Evolutionary conservation across 2,113 vertebrate species (phyloP), one percentile per base, ranked within the genome.

Genomic region (Macquaria ambigua): DNA sequence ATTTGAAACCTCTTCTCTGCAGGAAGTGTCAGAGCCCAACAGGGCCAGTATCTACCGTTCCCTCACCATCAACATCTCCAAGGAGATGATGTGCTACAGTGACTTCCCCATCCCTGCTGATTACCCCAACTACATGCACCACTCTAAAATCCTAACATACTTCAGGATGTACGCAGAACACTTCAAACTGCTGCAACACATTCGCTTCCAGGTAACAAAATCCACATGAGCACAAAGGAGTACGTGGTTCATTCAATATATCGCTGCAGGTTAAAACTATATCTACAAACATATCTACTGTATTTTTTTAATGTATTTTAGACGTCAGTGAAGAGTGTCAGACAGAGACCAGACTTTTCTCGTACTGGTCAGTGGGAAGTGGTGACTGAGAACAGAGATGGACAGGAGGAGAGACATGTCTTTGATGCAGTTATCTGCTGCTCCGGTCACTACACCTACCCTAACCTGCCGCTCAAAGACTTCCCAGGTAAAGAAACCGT

Each of bases 21-120:
- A 95, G 94, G 94, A 95, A 34, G 91, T 93, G 11, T 92, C 89
- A 48, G 15, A 94, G 66, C 92, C 91, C 0, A 79, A 92, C 84
- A 86, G 93, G 18, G 93, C 93, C 55, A 94, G 83, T 20, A 94
- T 94, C 91, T 98, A 98, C 71, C 94, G 92, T 15, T 98, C 97
- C 0, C 95, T 98, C 86, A 95, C 97, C 83, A 97, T 97, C 93
- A 98, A 98, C 83, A 96, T 96, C 72, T 98, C 97, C 82, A 98
- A 98, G 81, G 97, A 98, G 90, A 97, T 98, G 96, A 97, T 97
- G 96, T 97, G 96, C 90, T 98, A 93, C 96, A 98, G 97, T 0
- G 97, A 98, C 86, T 97, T 97, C 74, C 97, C 95, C 67, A 95
- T 97, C 48, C 97, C 97, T 0, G 95, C 94, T 0, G 87, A 97